Conservation (phyloP, 92 coral and sea anemone genomes). For the Phenganax subtilis region DNA sequence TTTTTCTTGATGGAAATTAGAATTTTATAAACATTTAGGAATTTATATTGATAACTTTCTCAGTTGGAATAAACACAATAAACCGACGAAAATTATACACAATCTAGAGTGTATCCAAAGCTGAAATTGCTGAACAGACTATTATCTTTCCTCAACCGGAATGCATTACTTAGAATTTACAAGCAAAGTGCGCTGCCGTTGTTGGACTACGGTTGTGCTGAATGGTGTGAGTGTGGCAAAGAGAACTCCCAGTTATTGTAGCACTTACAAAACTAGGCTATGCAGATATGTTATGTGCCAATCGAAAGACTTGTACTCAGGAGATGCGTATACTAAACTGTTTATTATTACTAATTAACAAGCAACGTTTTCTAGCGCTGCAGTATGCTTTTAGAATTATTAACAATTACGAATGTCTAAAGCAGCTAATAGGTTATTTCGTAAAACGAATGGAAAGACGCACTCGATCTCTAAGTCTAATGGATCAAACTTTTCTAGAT, state of each 20-base stretch:
- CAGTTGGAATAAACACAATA: conserved; percentile 20
- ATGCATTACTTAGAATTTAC: not conserved
- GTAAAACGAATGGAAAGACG: conserved; percentile 30
- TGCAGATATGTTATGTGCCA: conserved; percentile 33
- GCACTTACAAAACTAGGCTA: conserved; percentile 45
- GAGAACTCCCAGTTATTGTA: conserved; percentile 33
- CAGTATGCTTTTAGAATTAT: conserved; percentile 26
- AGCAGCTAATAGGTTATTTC: conserved; percentile 38
- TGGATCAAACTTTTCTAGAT: conserved; percentile 40
- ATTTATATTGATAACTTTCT: conserved; percentile 24
- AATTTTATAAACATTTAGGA: conserved; percentile 22
- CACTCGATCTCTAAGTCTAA: conserved; percentile 24
- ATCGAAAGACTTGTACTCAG: conserved; percentile 29
- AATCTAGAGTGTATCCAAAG: conserved; percentile 9
- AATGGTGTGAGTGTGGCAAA: not conserved
- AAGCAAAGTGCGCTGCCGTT: conserved; percentile 6
- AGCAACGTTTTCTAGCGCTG: not conserved
- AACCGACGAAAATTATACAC: not conserved
- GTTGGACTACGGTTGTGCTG: conserved; percentile 8
- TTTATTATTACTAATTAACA: not conserved
- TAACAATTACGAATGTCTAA: conserved; percentile 30
- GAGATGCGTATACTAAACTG: conserved; percentile 1
- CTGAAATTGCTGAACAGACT: conserved; percentile 28
- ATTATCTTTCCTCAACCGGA: conserved; percentile 7
- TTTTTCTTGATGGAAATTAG: conserved; percentile 4